Percentiles rank a stretch among this genome's conserved stretches.
These are phyloP conservation scores for Chromoteleia sp. DNA, from an alignment of 2,888 invertebrate species.

Conservation along the genomic window DNA sequence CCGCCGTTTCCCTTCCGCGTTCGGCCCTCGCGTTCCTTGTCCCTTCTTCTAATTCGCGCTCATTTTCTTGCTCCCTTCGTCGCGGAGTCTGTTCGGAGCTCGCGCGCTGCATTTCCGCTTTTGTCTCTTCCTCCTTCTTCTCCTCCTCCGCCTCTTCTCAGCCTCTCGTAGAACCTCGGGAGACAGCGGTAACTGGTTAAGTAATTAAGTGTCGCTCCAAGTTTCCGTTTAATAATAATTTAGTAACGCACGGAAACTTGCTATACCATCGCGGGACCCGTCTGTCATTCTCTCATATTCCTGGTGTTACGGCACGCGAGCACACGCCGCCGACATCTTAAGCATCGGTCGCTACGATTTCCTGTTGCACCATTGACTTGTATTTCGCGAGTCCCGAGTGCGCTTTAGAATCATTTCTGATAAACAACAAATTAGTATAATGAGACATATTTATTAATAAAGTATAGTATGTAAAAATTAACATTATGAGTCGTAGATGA, in stretches of 20 bases:
- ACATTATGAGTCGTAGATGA: too few species aligned
- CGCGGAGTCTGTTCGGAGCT: slow-evolving; percentile 53
- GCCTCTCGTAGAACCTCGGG: slow-evolving; percentile 71
- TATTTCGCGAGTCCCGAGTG: neutral
- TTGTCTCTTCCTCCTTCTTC: slow-evolving; percentile 71
- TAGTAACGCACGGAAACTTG: slow-evolving; percentile 78
- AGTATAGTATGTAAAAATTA: too few species aligned
- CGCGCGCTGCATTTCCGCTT: slow-evolving; percentile 65
- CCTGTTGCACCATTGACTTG: slow-evolving; percentile 47
- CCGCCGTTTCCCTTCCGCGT: slow-evolving; percentile 50
- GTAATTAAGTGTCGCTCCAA: slow-evolving; percentile 81
- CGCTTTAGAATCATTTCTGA: slow-evolving; percentile 12
- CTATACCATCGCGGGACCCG: slow-evolving; percentile 73
- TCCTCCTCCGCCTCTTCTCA: too few species aligned
- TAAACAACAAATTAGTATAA: slow-evolving; percentile 15
- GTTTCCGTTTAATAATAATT: slow-evolving; percentile 81
- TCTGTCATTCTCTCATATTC: slow-evolving; percentile 70
- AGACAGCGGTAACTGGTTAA: slow-evolving; percentile 80
- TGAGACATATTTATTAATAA: slow-evolving; percentile 1
- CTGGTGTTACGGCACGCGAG: slow-evolving; percentile 48
- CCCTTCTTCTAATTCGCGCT: slow-evolving; percentile 60
- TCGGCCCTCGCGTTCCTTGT: slow-evolving; percentile 45
- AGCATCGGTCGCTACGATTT: slow-evolving; percentile 43
- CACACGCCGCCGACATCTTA: slow-evolving; percentile 34
- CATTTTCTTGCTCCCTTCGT: slow-evolving; percentile 59